These are phyloP conservation scores for Cyprinodon diabolis DNA, from an alignment of 2,797 vertebrate species.

Conservation along the genomic window DNA sequence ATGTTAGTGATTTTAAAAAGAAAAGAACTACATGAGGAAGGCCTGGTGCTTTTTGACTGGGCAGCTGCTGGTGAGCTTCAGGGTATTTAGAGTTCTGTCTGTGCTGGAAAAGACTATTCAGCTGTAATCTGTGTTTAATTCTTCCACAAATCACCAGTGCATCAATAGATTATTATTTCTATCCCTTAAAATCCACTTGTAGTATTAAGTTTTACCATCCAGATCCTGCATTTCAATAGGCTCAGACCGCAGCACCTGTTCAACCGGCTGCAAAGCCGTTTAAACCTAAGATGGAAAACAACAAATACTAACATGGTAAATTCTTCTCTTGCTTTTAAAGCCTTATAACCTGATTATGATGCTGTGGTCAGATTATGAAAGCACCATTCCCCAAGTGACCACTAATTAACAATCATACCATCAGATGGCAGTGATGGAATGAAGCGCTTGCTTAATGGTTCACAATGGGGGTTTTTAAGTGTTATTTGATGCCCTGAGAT, in stretches of 20 bases:
- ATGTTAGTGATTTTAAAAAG: background rate
- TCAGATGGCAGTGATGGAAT: background rate
- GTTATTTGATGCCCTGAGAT: background rate
- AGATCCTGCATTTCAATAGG: constrained; percentile 15
- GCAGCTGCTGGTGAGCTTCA: constrained; percentile 31
- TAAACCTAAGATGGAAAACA: background rate
- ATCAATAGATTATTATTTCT: constrained; percentile 40
- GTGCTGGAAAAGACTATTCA: constrained; percentile 33
- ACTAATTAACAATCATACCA: background rate
- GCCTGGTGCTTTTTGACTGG: constrained; percentile 35
- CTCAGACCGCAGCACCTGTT: constrained; percentile 21
- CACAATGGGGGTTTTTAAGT: background rate
- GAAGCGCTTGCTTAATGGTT: background rate
- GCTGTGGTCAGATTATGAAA: background rate
- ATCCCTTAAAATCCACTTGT: constrained; percentile 30
- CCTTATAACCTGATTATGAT: background rate
- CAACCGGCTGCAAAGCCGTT: background rate
- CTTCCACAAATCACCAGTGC: constrained; percentile 38
- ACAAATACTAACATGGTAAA: background rate
- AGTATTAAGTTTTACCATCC: constrained; percentile 21
- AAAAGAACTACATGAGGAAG: constrained; percentile 40
- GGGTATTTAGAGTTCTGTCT: constrained; percentile 44
- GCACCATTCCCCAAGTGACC: background rate
- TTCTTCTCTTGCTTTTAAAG: background rate
- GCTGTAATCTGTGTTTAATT: constrained; percentile 53